Percentiles rank a stretch among this genome's conserved stretches.
Evolutionary conservation across 2,797 vertebrate species (phyloP).

Genomic region (Pristis pectinata): DNA sequence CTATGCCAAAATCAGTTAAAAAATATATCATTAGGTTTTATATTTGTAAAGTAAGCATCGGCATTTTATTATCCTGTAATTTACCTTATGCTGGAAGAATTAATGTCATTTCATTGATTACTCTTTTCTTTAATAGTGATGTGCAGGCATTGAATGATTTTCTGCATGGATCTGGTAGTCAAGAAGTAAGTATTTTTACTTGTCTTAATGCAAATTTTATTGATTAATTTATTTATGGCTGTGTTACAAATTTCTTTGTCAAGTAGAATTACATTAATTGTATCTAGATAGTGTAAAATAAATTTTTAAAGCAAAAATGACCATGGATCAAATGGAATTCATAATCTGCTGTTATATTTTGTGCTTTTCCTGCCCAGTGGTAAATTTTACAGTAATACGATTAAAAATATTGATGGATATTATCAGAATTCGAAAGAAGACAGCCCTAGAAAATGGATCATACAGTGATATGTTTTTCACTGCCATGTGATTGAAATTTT

Average conservation of each 20-base stretch:
- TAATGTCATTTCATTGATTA: not conserved
- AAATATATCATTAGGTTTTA: not conserved
- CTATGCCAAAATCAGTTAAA: not conserved
- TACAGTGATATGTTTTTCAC: too few species aligned
- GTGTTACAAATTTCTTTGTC: not conserved
- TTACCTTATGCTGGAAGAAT: not conserved
- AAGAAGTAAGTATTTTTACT: conserved; percentile 76
- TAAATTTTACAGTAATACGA: not conserved
- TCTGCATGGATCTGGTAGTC: conserved; percentile 89
- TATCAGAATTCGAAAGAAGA: not conserved
- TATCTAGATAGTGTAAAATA: not conserved
- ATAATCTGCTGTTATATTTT: not conserved
- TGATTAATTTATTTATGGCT: not conserved
- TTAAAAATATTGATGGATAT: conserved; percentile 19
- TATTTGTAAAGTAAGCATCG: not conserved
- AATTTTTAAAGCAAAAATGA: not conserved
- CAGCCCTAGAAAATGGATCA: too few species aligned
- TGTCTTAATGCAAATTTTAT: conserved; percentile 15
- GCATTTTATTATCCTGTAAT: not conserved
- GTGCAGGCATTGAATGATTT: conserved; percentile 94
- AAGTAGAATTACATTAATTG: not conserved
- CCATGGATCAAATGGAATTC: not conserved
- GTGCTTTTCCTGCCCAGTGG: not conserved
- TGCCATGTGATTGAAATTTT: too few species aligned
- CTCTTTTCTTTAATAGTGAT: conserved; percentile 67